Evolutionary conservation across 2,888 invertebrate genomes (phyloP).

Genomic region (Octodonta nipae): DNA sequence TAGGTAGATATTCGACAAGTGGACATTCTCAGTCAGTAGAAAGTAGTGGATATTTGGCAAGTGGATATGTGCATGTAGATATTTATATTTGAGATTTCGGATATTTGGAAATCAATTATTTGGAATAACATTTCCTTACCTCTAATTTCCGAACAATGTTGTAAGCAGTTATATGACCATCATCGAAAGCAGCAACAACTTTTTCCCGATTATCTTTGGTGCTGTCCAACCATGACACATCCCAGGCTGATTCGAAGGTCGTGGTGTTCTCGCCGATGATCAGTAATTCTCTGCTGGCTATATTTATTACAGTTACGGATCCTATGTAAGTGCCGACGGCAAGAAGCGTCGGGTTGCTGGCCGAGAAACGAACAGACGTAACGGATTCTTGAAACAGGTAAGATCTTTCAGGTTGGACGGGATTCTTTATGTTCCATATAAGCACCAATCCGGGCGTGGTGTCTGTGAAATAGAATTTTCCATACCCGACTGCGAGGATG

Average conservation of each 20-base stretch:
- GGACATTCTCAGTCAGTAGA: no score
- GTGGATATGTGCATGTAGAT: no score
- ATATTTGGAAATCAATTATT: no score
- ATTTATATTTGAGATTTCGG: no score
- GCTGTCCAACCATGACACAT: slow-evolving; percentile 19
- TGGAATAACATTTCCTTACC: slow-evolving; percentile 10
- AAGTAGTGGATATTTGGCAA: no score
- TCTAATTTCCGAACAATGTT: slow-evolving; percentile 15
- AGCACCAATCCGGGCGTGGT: slow-evolving; percentile 49
- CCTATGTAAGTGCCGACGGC: slow-evolving; percentile 67
- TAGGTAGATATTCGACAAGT: no score
- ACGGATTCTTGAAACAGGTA: slow-evolving; percentile 52
- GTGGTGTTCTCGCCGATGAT: slow-evolving; percentile 18
- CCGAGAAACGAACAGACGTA: slow-evolving; percentile 58
- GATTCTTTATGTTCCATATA: slow-evolving; percentile 73
- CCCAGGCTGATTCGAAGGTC: slow-evolving; percentile 23
- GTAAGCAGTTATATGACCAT: slow-evolving; percentile 36
- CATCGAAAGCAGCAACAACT: slow-evolving; percentile 43
- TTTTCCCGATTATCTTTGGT: slow-evolving; percentile 31
- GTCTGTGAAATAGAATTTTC: slow-evolving; percentile 48
- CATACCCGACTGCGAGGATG: slow-evolving; percentile 64
- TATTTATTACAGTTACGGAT: slow-evolving; percentile 54
- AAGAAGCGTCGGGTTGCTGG: slow-evolving; percentile 52
- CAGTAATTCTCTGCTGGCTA: slow-evolving; percentile 38
- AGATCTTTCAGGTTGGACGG: slow-evolving; percentile 57